Percentiles rank a stretch among this genome's conserved stretches.
phyloP scores from a whole-genome alignment of 2,797 vertebrate species.

The Microhierax caerulescens region DNA sequence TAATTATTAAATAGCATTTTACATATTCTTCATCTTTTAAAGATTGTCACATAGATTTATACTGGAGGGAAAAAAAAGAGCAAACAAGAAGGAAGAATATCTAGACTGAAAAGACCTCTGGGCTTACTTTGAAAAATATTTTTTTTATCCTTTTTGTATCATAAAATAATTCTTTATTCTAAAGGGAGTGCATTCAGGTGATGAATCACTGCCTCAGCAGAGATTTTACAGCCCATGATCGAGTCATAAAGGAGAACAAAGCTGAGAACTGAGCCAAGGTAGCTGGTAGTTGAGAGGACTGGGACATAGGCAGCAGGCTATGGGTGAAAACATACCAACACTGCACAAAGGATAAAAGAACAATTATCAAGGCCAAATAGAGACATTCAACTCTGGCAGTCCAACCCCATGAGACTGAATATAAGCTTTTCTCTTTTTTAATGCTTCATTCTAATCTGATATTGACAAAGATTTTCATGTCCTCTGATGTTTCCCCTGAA shows the following conservation, averaged over 20 bases:
- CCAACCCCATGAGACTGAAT: background rate
- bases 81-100: background rate
- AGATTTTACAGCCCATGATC: constrained; percentile 10
- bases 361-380: constrained; percentile 48
- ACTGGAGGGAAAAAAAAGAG: background rate
- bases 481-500: constrained; percentile 17
- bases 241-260: constrained; percentile 60
- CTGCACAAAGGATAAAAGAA: constrained; percentile 3
- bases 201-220: constrained; percentile 47
- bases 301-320: background rate
- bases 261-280: background rate
- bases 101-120: background rate
- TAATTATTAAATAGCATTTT: background rate
- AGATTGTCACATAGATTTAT: background rate
- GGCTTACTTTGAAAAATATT: background rate
- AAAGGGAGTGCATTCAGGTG: constrained; percentile 16
- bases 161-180: constrained; percentile 10
- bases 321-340: constrained; percentile 7
- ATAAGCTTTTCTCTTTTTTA: background rate
- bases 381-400: background rate
- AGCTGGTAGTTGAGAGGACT: background rate
- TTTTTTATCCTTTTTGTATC: background rate
- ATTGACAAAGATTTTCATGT: constrained; percentile 38
- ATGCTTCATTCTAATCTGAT: constrained; percentile 30
- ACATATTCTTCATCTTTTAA: background rate